Percentiles rank a stretch among this genome's conserved stretches.
phyloP scores from a whole-genome alignment of 2,113 vertebrate genomes.

The Scartelaos histophorus region DNA sequence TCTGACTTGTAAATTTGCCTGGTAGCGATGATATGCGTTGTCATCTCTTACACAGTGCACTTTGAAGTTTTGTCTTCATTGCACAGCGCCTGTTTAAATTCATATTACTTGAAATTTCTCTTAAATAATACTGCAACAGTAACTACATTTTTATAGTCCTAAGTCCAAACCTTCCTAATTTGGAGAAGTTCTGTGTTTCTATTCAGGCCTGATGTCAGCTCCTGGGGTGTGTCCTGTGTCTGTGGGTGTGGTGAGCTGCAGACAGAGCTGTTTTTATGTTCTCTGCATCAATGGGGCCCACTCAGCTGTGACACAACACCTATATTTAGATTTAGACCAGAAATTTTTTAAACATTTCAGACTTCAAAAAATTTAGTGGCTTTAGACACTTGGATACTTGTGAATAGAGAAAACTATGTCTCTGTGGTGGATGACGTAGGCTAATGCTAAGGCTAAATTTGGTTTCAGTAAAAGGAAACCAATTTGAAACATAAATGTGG shows the following conservation, averaged over 20 bases:
- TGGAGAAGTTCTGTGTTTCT: slow-evolving; percentile 26
- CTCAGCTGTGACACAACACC: slow-evolving; percentile 53
- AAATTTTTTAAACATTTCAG: slow-evolving; percentile 43
- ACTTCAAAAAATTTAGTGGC: slow-evolving; percentile 22
- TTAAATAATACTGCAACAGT: background rate
- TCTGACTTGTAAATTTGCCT: too few species aligned
- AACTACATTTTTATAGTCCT: background rate
- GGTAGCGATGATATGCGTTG: too few species aligned
- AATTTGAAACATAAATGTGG: too few species aligned
- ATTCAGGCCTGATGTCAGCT: slow-evolving; percentile 50
- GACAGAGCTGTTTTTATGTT: slow-evolving; percentile 68
- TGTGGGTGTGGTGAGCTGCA: slow-evolving; percentile 65
- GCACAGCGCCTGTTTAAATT: too few species aligned
- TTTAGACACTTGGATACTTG: background rate
- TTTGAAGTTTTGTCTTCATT: background rate
- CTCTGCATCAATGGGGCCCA: slow-evolving; percentile 52
- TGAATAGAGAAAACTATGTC: too few species aligned
- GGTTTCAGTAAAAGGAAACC: too few species aligned
- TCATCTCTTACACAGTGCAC: too few species aligned
- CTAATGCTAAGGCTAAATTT: too few species aligned
- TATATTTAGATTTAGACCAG: slow-evolving; percentile 62
- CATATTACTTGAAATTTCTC: too few species aligned
- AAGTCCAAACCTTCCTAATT: slow-evolving; percentile 41
- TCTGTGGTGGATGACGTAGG: too few species aligned
- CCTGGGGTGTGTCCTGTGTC: slow-evolving; percentile 47